Evolutionary conservation across 53 echinoderm and acorn worm genomes (phyloP), one percentile per base, ranked within the genome.

Genomic region (Zoroaster sp.): DNA sequence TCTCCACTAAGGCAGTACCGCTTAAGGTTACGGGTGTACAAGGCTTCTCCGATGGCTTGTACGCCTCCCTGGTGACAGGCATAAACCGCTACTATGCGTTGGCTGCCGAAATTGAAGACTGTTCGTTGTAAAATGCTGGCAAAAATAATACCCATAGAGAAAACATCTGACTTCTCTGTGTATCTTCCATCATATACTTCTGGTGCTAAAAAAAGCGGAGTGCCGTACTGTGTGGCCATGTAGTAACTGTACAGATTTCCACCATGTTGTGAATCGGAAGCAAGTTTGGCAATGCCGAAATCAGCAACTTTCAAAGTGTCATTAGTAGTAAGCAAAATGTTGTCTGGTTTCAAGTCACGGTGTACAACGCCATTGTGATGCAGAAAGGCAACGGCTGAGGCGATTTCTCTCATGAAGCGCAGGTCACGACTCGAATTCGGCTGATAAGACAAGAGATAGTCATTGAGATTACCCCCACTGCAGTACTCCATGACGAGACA

Each of bases 131-230:
- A 23, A 37, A 89, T 70, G 40, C 79, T n/a, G 42, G 81, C 89
- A 59, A 89, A 89, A 0, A 80, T 89, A 21, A 55, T 37, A 8
- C 91, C 91, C 69, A 91, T 74, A 6, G 75, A 76, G 47, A 91
- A 91, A 44, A 91, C 35, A 70, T 91, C 91, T 15, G 91, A 51
- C 32, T 77, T 86, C 77, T 86, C 86, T 1, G 91, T 91, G 55
- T 28, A 77, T 35, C 28, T 67, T 4, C 52, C 69, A 10, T 47
- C 46, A 54, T 66, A 63, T 33, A 86, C 32, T 34, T 91, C 91
- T 2, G 91, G 91, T 40, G 86, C 87, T 44, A 76, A 41, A 70
- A 86, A 91, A 51, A 53, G 86, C 17, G 20, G 44, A 31, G 76
- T 75, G 23, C 91, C 87, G 35, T 25, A 25, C 0, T 14, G 7